phyloP scores from a whole-genome alignment of 2,113 vertebrate species.

The Ploceus nigricollis region DNA sequence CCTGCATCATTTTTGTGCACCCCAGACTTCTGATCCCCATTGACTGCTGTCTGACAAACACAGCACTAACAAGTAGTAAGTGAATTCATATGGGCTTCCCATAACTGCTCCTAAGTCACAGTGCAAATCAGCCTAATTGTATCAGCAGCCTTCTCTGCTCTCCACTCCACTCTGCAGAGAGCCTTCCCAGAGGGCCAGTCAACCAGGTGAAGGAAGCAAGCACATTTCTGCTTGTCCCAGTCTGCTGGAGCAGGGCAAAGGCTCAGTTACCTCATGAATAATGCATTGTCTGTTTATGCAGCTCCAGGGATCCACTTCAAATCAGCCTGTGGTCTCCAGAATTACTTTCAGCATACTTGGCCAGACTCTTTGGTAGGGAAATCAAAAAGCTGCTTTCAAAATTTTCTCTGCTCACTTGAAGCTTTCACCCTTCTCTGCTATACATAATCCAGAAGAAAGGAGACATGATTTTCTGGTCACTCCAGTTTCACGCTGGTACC shows the following conservation, averaged over 20 bases:
- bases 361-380: not conserved
- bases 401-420: constrained; percentile 21
- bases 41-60: not conserved
- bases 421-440: not conserved
- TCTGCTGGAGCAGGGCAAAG: not conserved
- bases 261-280: not conserved
- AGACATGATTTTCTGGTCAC: constrained; percentile 26
- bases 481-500: not conserved
- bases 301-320: not conserved
- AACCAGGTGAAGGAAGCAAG: not conserved
- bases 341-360: not conserved
- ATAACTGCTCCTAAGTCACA: not conserved
- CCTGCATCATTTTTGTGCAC: not conserved
- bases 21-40: not conserved
- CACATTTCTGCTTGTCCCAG: not conserved
- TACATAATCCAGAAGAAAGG: not conserved
- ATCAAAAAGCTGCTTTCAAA: constrained; percentile 47
- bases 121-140: not conserved
- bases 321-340: constrained; percentile 28
- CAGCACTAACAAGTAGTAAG: not conserved
- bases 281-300: not conserved
- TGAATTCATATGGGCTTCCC: not conserved
- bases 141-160: not conserved
- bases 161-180: not conserved
- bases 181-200: not conserved